phyloP scores from a whole-genome alignment of 2,797 vertebrate genomes.

The Pseudochaenichthys georgianus region DNA sequence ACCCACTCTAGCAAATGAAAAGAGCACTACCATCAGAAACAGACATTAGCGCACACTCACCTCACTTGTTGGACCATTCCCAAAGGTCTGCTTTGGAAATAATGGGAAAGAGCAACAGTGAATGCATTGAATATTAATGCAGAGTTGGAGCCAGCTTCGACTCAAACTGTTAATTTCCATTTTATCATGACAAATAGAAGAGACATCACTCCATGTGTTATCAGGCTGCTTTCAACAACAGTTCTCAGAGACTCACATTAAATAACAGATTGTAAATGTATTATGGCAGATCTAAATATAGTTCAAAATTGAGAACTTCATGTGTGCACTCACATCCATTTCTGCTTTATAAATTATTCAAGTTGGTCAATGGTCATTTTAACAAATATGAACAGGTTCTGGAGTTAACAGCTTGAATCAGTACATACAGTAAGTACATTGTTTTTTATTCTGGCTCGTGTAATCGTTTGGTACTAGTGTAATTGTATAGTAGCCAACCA shows the following conservation, averaged over 20 bases:
- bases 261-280: constrained; percentile 58
- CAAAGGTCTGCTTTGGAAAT: constrained; percentile 69
- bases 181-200: constrained; percentile 60
- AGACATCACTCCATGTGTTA: constrained; percentile 49
- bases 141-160: constrained; percentile 26
- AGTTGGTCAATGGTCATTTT: constrained; percentile 45
- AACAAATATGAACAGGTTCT: constrained; percentile 6
- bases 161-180: constrained; percentile 70
- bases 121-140: constrained; percentile 75
- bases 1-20: constrained; percentile 71
- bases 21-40: constrained; percentile 56
- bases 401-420: neutral
- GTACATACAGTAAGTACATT: neutral
- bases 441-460: neutral
- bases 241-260: constrained; percentile 52
- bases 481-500: neutral
- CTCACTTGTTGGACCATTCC: constrained; percentile 61
- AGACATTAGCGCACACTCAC: constrained; percentile 48
- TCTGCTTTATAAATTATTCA: constrained; percentile 36
- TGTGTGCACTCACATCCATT: constrained; percentile 7
- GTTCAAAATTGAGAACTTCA: constrained; percentile 55
- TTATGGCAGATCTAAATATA: constrained; percentile 46
- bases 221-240: constrained; percentile 45
- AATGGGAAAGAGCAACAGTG: constrained; percentile 65
- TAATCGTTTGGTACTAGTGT: neutral